Percentiles rank a stretch among this genome's conserved stretches.
Evolutionary conservation across 2,888 invertebrate genomes (phyloP).

Genomic region (Synergus laeviventris): DNA sequence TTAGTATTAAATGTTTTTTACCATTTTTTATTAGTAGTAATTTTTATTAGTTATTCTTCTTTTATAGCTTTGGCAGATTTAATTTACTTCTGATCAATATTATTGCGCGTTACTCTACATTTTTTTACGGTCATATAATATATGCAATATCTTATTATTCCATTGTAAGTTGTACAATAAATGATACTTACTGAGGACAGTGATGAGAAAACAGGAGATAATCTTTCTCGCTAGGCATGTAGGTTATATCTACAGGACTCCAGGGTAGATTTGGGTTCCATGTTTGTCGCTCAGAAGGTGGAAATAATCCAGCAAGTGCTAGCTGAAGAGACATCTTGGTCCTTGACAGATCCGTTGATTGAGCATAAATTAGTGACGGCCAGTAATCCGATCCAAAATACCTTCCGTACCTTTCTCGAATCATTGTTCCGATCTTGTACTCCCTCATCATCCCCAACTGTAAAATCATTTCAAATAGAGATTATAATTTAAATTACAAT

Average conservation of each 20-base stretch:
- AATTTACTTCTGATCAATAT: not conserved
- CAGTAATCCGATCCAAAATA: conserved; percentile 69
- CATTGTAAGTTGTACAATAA: not conserved
- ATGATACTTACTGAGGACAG: conserved; percentile 64
- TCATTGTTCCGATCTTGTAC: conserved; percentile 69
- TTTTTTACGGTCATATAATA: not conserved
- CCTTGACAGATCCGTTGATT: conserved; percentile 77
- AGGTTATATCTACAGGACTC: conserved; percentile 79
- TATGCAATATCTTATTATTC: too few species aligned
- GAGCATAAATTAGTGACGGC: conserved; percentile 67
- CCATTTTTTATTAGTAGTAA: too few species aligned
- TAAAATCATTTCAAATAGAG: not conserved
- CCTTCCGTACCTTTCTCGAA: conserved; percentile 66
- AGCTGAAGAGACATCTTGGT: conserved; percentile 79
- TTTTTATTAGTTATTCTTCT: not conserved
- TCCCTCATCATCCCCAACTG: conserved; percentile 69
- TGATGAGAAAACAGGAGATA: conserved; percentile 66
- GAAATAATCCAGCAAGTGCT: conserved; percentile 78
- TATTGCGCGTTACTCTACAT: not conserved
- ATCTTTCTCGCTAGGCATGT: conserved; percentile 73
- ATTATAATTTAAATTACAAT: not conserved
- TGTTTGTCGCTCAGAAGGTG: conserved; percentile 71
- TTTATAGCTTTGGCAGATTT: not conserved
- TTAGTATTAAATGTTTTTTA: not conserved
- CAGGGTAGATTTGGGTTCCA: conserved; percentile 76